These are phyloP conservation scores for Apotomis turbidana DNA, from an alignment of 2,888 invertebrate species.

Conservation along the genomic window DNA sequence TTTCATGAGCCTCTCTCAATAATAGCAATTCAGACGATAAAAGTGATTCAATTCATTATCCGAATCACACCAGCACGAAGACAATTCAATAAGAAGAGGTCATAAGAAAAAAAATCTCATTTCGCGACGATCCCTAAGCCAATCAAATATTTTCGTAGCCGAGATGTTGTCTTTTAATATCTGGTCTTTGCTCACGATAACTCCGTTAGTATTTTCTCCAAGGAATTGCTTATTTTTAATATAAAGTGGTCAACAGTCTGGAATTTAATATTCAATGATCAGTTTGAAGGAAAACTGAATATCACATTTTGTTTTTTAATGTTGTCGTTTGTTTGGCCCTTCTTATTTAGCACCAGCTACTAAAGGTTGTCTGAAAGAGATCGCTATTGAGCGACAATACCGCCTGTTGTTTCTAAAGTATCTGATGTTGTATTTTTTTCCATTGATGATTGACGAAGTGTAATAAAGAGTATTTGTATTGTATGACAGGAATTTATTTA, in stretches of 20 bases:
- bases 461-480: no score
- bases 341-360: no score
- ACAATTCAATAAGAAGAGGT: constrained; percentile 50
- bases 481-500: no score
- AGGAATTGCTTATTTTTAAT: constrained; percentile 11
- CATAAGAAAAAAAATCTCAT: constrained; percentile 52
- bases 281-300: neutral
- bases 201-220: constrained; percentile 39
- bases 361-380: no score
- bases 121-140: constrained; percentile 52
- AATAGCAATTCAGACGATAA: constrained; percentile 38
- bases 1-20: constrained; percentile 35
- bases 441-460: no score
- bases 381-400: no score
- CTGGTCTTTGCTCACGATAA: constrained; percentile 45
- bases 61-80: constrained; percentile 47
- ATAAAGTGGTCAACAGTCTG: neutral
- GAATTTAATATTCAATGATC: neutral
- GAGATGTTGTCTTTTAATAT: constrained; percentile 74
- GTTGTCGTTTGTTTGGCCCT: no score
- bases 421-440: no score
- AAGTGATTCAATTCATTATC: constrained; percentile 46
- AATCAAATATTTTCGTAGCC: constrained; percentile 72
- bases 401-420: no score
- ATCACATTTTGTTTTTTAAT: no score